These are phyloP conservation scores for Mesocentrotus franciscanus DNA, from an alignment of 53 echinoderm and acorn worm species.

Conservation along the genomic window DNA sequence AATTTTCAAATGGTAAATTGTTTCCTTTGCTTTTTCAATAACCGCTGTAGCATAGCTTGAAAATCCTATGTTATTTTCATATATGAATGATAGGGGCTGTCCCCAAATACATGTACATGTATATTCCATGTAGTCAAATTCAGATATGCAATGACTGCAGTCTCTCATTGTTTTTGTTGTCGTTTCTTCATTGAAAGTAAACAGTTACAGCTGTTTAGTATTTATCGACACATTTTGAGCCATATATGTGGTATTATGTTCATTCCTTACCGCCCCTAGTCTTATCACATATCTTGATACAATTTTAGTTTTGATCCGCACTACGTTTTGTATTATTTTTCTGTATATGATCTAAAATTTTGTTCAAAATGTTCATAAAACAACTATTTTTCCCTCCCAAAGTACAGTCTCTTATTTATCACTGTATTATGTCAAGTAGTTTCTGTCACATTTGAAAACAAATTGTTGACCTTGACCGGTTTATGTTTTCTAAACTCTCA, in stretches of 20 bases:
- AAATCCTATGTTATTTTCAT: background rate
- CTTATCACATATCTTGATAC: background rate
- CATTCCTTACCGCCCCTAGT: background rate
- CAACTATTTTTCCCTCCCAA: background rate
- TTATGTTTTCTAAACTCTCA: background rate
- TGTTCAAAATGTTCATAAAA: background rate
- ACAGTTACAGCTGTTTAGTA: background rate
- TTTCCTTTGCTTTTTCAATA: background rate
- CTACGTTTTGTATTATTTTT: background rate
- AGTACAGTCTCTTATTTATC: background rate
- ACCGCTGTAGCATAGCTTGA: background rate
- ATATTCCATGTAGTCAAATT: background rate
- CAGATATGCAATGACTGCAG: background rate
- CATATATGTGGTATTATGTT: no score
- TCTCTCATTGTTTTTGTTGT: background rate
- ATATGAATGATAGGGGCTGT: background rate
- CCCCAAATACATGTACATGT: background rate
- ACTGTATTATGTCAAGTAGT: constrained; percentile 24
- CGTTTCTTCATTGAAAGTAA: background rate
- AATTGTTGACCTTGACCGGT: background rate
- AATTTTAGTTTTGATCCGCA: background rate
- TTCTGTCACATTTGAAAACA: background rate
- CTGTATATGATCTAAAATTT: background rate
- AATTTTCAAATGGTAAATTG: background rate
- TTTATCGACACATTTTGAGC: no score